A percentile compares a stretch with the other conserved stretches of the same genome.
phyloP scores from a whole-genome alignment of 35 echinoderm and acorn worm species.

The Antedon bifida region DNA sequence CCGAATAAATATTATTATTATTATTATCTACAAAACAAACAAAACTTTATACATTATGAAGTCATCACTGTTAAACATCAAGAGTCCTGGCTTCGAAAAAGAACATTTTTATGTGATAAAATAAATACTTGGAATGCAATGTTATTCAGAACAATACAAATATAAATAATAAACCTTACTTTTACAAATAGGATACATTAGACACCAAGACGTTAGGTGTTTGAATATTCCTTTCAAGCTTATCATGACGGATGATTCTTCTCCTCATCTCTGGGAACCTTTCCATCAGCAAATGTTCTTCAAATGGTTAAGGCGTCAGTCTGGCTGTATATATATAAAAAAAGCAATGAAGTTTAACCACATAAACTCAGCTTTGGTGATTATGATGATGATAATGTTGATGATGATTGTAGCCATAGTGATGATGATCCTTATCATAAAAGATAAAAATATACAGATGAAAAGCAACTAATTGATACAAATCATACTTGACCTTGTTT shows the following conservation, averaged over 20 bases:
- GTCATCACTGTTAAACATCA: too few relatives aligned
- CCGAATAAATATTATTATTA: too few relatives aligned
- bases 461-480: too few relatives aligned
- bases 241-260: not conserved
- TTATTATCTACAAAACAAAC: too few relatives aligned
- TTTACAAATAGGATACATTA: not conserved
- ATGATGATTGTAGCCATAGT: not conserved
- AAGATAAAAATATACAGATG: not conserved
- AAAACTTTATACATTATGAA: too few relatives aligned
- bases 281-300: conserved; percentile 53
- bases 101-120: too few relatives aligned
- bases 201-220: not conserved
- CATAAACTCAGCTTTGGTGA: conserved; percentile 43
- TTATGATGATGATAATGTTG: not conserved
- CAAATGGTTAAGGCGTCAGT: conserved; percentile 27
- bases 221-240: not conserved
- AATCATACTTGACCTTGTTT: conserved; percentile 59
- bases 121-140: too few relatives aligned
- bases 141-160: not conserved
- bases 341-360: conserved; percentile 31
- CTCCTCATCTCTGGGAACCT: conserved; percentile 39
- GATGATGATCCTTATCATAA: not conserved
- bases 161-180: too few relatives aligned
- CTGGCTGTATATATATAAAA: conserved; percentile 3
- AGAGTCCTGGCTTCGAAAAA: too few relatives aligned